Base-by-base conservation (phyloP, 2,797 vertebrate genomes). In the Acipenser transmontanus region DNA sequence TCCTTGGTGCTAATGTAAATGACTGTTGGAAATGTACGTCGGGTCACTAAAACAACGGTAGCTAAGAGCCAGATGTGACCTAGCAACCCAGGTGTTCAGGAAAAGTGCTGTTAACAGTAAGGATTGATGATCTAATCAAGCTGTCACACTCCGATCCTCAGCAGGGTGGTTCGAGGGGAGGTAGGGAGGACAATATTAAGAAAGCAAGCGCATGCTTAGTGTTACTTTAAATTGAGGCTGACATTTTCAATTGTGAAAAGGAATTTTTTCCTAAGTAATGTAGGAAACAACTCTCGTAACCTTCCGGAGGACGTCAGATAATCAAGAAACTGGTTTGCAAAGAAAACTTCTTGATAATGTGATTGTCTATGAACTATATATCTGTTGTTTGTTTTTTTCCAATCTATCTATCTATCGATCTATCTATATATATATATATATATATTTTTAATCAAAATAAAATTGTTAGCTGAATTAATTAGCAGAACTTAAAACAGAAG, bases 101-200 rank as follows among this genome's bases (percentile, higher is more conserved):
- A 98, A 97, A 93, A 94, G 91, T 91, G 88, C 92, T 95, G 94
- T 95, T 98, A 96, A 91, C 93, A 89, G 93, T 91, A 88, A 96
- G 93, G 95, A 97, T 97, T 97, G 95, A 97, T 96, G 95, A 94
- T 93, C 94, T 95, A 96, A 97, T 97, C 94, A 97, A 97, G 93
- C 93, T 97, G 95, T 97, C 95, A 95, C 94, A 87, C 90, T 82
- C 88, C 89, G 90, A 93, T 90, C 87, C 88, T 87, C 88, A 83
- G 88, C 91, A 91, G 91, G 88, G 89, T 88, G 89, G 91, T 85
- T 89, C 78, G 76, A 88, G 82, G 87, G 86, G 87, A 89, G 85
- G 86, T 85, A 80, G 85, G 85, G 83, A 87, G 87, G 87, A 89
- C 82, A 89, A 91, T 88, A 90, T 87, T 90, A 89, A 89, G 88